These are phyloP conservation scores for Parazoanthus darwini DNA, from an alignment of 92 coral and sea anemone genomes.

Conservation along the genomic window DNA sequence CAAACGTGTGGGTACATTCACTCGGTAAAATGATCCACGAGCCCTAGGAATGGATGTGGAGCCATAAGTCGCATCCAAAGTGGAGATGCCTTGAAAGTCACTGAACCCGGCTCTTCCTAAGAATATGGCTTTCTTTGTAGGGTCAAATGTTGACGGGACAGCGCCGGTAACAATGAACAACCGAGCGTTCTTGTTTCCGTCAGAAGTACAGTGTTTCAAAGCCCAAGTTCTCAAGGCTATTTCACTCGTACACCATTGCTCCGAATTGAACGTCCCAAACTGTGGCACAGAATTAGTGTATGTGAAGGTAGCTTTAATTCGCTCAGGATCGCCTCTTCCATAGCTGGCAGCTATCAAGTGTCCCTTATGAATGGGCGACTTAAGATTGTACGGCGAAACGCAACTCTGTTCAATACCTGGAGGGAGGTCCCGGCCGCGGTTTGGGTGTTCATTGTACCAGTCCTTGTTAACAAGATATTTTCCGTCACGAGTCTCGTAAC, in stretches of 20 bases:
- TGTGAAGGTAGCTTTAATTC: no score
- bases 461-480: background rate
- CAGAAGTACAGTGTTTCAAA: background rate
- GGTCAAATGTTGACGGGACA: background rate
- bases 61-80: background rate
- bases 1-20: no score
- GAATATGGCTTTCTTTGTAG: background rate
- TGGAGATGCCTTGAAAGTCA: background rate
- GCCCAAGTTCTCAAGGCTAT: background rate
- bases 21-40: no score
- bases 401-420: background rate
- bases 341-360: slow-evolving; percentile 1
- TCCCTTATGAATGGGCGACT: background rate
- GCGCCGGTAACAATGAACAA: slow-evolving; percentile 1
- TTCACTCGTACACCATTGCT: background rate
- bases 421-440: background rate
- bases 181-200: background rate
- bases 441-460: background rate
- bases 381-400: background rate
- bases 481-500: background rate
- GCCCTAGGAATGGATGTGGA: no score
- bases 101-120: background rate
- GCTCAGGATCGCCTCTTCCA: no score
- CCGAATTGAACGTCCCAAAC: slow-evolving; percentile 1
- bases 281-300: slow-evolving; percentile 12